phyloP scores from a whole-genome alignment of 2,888 invertebrate genomes.

The Hartigia nigra region DNA sequence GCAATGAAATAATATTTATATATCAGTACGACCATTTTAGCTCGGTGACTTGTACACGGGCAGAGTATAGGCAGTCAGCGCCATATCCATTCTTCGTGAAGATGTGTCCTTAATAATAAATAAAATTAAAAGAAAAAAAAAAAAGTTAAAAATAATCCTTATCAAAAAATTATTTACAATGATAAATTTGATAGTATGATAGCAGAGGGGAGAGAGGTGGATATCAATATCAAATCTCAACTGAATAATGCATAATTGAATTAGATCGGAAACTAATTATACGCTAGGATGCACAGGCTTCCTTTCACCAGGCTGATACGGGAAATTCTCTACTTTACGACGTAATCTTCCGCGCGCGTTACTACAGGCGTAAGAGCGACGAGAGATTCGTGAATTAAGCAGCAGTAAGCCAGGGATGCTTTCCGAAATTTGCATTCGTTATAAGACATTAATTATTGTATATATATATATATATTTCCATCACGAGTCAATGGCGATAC shows the following conservation, averaged over 20 bases:
- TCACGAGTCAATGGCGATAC: neutral
- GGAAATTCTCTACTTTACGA: neutral
- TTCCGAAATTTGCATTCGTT: neutral
- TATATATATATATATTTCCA: neutral
- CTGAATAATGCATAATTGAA: neutral
- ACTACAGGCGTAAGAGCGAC: neutral
- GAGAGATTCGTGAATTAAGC: neutral
- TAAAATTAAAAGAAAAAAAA: conserved; percentile 3
- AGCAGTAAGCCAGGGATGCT: neutral
- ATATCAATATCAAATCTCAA: neutral
- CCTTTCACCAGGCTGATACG: neutral
- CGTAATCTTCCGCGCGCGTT: neutral
- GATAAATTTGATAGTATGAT: neutral
- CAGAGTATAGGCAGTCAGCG: conserved; percentile 3
- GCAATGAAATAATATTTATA: conserved; percentile 53
- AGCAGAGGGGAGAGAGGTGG: neutral
- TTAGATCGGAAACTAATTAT: neutral
- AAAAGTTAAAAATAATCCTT: too few species aligned
- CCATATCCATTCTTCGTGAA: conserved; percentile 10
- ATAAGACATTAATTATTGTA: neutral
- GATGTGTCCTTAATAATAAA: conserved; percentile 2
- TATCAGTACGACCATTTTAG: conserved; percentile 14
- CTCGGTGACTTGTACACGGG: neutral
- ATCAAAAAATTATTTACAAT: neutral
- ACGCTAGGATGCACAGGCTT: neutral